These are phyloP conservation scores for Tiliacea aurago DNA, from an alignment of 2,888 invertebrate genomes.

Conservation along the genomic window DNA sequence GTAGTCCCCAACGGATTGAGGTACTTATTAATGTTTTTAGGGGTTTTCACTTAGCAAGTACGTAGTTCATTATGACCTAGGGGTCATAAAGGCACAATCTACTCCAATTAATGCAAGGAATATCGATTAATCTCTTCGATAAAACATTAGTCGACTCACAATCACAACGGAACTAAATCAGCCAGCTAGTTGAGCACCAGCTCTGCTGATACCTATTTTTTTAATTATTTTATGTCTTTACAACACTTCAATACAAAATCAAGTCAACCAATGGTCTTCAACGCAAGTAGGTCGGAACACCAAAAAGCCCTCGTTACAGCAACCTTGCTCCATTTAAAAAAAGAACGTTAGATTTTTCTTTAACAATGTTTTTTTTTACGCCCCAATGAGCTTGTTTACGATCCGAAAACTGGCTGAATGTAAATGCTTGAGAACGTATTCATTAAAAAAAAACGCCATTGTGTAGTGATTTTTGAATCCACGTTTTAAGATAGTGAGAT, in stretches of 20 bases:
- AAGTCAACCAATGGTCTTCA: conserved; percentile 21
- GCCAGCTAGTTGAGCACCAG: neutral
- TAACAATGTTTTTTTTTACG: conserved; percentile 47
- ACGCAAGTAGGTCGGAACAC: conserved; percentile 37
- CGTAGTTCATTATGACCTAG: neutral
- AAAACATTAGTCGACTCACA: neutral
- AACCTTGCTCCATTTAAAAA: conserved; percentile 65
- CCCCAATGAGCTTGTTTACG: conserved; percentile 58
- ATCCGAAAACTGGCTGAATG: conserved; percentile 45
- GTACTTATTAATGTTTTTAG: neutral
- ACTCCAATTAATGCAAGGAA: neutral
- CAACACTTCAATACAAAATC: neutral
- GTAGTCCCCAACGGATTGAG: too few relatives aligned
- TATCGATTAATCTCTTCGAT: neutral
- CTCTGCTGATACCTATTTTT: neutral
- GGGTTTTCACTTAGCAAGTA: neutral
- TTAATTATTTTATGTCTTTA: neutral
- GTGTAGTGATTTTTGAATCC: neutral
- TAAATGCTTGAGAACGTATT: conserved; percentile 40
- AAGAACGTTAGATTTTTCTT: conserved; percentile 43
- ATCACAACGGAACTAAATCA: neutral
- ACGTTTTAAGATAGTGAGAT: conserved; percentile 2
- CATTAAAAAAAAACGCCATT: conserved; percentile 17
- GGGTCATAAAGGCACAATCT: neutral
- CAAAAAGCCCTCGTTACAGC: conserved; percentile 34